Evolutionary conservation across 2,888 invertebrate species (phyloP).

Genomic region (Odiellus spinosus): DNA sequence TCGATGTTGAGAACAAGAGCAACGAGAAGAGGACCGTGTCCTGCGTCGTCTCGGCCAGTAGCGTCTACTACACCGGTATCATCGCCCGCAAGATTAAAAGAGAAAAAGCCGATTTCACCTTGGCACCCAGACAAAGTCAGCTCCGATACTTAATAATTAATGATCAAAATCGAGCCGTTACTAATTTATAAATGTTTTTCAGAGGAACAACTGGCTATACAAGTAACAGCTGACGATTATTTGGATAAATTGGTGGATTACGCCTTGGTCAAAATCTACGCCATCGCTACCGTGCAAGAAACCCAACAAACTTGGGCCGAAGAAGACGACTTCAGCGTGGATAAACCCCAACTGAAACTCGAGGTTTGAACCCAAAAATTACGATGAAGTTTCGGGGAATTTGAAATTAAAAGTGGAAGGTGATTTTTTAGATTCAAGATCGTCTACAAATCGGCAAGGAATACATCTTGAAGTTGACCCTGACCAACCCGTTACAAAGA

Average conservation of each 20-base stretch:
- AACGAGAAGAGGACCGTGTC: constrained; percentile 42
- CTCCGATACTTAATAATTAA: background rate
- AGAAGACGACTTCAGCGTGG: constrained; percentile 63
- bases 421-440: constrained; percentile 37
- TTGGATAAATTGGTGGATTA: constrained; percentile 52
- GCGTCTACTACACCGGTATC: constrained; percentile 61
- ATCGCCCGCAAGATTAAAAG: constrained; percentile 51
- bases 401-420: too few species aligned
- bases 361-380: constrained; percentile 38
- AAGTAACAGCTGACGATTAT: constrained; percentile 48
- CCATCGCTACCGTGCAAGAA: constrained; percentile 56
- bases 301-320: constrained; percentile 70
- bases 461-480: constrained; percentile 40
- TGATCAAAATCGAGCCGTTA: background rate
- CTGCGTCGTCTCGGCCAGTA: constrained; percentile 45
- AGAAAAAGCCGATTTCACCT: constrained; percentile 45
- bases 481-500: constrained; percentile 51
- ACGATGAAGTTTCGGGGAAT: too few species aligned
- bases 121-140: constrained; percentile 43
- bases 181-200: constrained; percentile 5
- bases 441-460: constrained; percentile 42
- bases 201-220: constrained; percentile 46
- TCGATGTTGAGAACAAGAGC: constrained; percentile 49
- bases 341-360: constrained; percentile 51
- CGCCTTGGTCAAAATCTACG: constrained; percentile 51